A percentile compares a stretch with the other conserved stretches of the same genome.
phyloP scores from a whole-genome alignment of 2,888 invertebrate genomes.

The Xestoiulus laeticollis region DNA sequence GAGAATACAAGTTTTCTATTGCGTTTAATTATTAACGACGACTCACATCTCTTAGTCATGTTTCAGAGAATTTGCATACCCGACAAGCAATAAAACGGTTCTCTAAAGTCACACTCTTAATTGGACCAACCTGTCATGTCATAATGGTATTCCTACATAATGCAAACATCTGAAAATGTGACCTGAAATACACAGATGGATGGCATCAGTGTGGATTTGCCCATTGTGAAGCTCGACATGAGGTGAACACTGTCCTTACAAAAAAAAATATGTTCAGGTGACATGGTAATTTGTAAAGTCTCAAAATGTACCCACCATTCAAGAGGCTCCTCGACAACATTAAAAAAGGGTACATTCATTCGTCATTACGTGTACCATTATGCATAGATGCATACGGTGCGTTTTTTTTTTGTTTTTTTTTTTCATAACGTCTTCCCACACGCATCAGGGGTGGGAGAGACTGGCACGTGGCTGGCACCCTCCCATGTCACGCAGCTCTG shows the following conservation, averaged over 20 bases:
- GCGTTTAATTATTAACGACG: too few relatives aligned
- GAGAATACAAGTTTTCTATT: too few relatives aligned
- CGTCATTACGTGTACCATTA: neutral
- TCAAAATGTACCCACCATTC: neutral
- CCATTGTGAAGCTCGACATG: neutral
- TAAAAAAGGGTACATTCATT: neutral
- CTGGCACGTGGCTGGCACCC: constrained; percentile 28
- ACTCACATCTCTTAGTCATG: neutral
- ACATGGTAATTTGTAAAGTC: neutral
- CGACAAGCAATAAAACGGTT: neutral
- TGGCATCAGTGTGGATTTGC: too few relatives aligned
- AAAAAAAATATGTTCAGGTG: neutral
- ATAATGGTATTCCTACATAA: neutral
- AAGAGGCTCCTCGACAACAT: neutral
- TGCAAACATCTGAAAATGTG: too few relatives aligned
- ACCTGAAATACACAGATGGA: too few relatives aligned
- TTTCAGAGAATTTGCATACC: neutral
- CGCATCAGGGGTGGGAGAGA: neutral
- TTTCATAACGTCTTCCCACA: neutral
- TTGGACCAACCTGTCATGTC: neutral
- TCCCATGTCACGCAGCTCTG: neutral
- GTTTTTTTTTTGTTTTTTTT: too few relatives aligned
- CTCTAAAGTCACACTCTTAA: too few relatives aligned
- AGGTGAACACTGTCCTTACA: neutral
- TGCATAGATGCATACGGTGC: too few relatives aligned